phyloP scores from a whole-genome alignment of 2,797 vertebrate genomes.

The Girardinus metallicus region DNA sequence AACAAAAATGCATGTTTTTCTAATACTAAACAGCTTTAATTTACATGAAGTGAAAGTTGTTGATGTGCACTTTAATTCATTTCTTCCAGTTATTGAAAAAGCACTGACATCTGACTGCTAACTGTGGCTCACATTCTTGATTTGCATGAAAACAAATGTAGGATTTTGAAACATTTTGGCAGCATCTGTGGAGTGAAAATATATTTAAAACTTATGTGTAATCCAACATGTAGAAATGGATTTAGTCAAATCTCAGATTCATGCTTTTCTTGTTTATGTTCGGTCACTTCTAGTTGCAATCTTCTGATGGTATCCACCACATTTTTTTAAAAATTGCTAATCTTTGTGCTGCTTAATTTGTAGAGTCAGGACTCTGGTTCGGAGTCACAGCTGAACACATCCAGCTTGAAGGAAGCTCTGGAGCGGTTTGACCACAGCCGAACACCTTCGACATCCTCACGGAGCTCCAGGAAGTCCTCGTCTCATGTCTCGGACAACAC shows the following conservation, averaged over 20 bases:
- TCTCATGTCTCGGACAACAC: slow-evolving; percentile 93
- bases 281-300: background rate
- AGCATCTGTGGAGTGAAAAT: background rate
- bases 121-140: background rate
- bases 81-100: background rate
- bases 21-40: background rate
- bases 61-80: background rate
- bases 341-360: slow-evolving; percentile 8
- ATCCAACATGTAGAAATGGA: background rate
- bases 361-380: slow-evolving; percentile 92
- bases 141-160: background rate
- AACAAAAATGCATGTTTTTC: background rate
- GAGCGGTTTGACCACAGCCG: slow-evolving; percentile 93
- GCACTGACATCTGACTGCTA: background rate
- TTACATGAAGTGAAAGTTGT: background rate
- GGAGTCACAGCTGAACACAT: slow-evolving; percentile 92
- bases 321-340: background rate
- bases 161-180: background rate
- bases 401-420: slow-evolving; percentile 94
- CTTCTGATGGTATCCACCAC: background rate
- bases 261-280: background rate
- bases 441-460: slow-evolving; percentile 91
- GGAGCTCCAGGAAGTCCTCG: slow-evolving; percentile 92
- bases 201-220: background rate
- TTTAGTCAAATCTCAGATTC: background rate